phyloP scores from a whole-genome alignment of 92 coral and sea anemone genomes.

The Meandrina meandrites region DNA sequence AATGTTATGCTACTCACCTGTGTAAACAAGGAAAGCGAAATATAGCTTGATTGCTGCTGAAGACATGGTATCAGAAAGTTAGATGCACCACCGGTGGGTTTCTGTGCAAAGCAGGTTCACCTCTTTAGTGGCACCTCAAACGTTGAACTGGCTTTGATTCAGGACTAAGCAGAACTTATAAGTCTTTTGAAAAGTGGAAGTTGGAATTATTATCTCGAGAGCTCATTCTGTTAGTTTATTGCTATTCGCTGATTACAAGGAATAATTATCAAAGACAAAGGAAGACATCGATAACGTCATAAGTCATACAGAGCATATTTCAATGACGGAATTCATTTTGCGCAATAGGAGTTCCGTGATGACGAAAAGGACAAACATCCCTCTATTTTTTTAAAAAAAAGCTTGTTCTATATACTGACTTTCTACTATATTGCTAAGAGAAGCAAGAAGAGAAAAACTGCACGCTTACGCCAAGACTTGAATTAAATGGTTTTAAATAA shows the following conservation, averaged over 20 bases:
- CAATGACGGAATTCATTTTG: too few relatives aligned
- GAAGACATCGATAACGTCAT: too few relatives aligned
- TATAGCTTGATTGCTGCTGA: not conserved
- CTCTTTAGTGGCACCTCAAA: not conserved
- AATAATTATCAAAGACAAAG: not conserved
- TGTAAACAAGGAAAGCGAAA: not conserved
- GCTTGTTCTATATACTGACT: too few relatives aligned
- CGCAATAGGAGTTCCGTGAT: too few relatives aligned
- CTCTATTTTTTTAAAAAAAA: too few relatives aligned
- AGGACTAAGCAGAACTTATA: not conserved
- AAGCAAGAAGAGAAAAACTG: too few relatives aligned
- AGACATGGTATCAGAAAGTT: not conserved
- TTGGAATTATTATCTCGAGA: not conserved
- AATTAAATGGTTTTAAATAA: too few relatives aligned
- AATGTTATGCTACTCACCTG: not conserved
- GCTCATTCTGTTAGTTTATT: not conserved
- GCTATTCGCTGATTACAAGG: not conserved
- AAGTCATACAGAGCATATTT: too few relatives aligned
- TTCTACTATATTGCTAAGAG: too few relatives aligned
- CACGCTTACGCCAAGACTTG: too few relatives aligned
- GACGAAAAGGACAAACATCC: too few relatives aligned
- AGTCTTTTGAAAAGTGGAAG: not conserved
- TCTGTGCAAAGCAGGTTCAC: not conserved
- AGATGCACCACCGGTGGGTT: not conserved
- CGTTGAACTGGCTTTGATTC: not conserved